Base-by-base conservation (phyloP, 2,888 invertebrate genomes). In the Notodonta dromedarius region DNA sequence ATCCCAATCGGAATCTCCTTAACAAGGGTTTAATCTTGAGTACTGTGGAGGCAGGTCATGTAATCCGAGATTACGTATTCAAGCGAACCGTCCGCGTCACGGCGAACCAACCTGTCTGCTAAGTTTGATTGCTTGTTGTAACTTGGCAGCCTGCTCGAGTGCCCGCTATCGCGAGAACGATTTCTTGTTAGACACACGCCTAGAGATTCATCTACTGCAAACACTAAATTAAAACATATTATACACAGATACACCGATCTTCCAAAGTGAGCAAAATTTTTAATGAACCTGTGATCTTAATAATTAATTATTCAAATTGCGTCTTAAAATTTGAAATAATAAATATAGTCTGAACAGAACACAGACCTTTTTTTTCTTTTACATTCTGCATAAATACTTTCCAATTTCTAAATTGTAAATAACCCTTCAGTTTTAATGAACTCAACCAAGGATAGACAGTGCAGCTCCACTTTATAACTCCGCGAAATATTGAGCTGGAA, bases 401-500 rank as follows among this genome's bases (percentile, higher is more conserved):
- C 2, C 35, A 35, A 35, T 35, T 35, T 3, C 24, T 39, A 39
- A 39, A 7, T 39, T 39, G 39, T 40, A 40, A 40, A 6, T 12
- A 12, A 44, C 13, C 5, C n/a, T 46, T 13, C 5, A 46, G 46
- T 46, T 46, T 46, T 42, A 46, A 46, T 46, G 4, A 46, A 46
- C 46, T n/a, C 2, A 4, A 46, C n/a, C 5, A 13, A 46, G n/a
- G 42, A 8, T 46, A 46, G 46, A 46, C 12, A 44, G 44, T 44
- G 12, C 11, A 44, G 46, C 46, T n/a, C 13, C 9, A n/a, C 13
- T 46, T n/a, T 46, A 46, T 46, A 46, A 46, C 13, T 46, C n/a
- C 2, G n/a, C 14, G 40, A 52, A 52, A n/a, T 35, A 46, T 44
- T 13, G 46, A 40, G 13, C 39, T 55, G 51, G 62, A 59, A 67